Evolutionary conservation across 2,888 invertebrate species (phyloP).

Genomic region (Eurois occulta): DNA sequence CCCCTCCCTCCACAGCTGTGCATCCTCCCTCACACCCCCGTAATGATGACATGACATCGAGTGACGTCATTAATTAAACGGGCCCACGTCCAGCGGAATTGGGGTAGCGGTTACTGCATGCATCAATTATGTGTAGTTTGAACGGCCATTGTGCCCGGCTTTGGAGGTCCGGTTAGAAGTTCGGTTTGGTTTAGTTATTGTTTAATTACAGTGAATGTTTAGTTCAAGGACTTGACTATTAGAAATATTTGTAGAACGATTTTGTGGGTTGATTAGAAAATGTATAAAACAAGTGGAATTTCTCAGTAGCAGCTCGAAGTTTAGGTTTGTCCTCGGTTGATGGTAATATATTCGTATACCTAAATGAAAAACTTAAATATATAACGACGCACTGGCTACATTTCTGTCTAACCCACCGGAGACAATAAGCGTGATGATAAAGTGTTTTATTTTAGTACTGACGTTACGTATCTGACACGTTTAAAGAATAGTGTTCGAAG

Average conservation of each 20-base stretch:
- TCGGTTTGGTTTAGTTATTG: slow-evolving; percentile 25
- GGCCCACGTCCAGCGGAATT: slow-evolving; percentile 67
- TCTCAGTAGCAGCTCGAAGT: background rate
- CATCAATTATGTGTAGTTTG: slow-evolving; percentile 64
- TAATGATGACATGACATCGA: slow-evolving; percentile 72
- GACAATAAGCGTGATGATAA: background rate
- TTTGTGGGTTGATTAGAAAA: background rate
- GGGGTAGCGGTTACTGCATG: slow-evolving; percentile 70
- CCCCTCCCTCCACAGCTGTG: slow-evolving; percentile 13
- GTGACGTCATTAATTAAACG: slow-evolving; percentile 79
- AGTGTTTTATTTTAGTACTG: background rate
- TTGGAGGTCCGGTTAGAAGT: slow-evolving; percentile 40
- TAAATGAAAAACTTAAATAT: background rate
- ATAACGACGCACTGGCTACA: background rate
- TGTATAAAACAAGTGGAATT: background rate
- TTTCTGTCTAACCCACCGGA: background rate
- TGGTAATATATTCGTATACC: background rate
- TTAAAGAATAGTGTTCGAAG: background rate
- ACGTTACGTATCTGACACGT: background rate
- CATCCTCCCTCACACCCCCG: slow-evolving; percentile 33
- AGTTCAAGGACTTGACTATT: background rate
- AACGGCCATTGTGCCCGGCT: slow-evolving; percentile 46
- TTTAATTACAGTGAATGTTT: slow-evolving; percentile 23
- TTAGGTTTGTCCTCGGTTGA: background rate
- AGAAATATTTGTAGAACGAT: background rate